Evolutionary conservation across 2,888 invertebrate species (phyloP).

Genomic region (Cheilosia urbana): DNA sequence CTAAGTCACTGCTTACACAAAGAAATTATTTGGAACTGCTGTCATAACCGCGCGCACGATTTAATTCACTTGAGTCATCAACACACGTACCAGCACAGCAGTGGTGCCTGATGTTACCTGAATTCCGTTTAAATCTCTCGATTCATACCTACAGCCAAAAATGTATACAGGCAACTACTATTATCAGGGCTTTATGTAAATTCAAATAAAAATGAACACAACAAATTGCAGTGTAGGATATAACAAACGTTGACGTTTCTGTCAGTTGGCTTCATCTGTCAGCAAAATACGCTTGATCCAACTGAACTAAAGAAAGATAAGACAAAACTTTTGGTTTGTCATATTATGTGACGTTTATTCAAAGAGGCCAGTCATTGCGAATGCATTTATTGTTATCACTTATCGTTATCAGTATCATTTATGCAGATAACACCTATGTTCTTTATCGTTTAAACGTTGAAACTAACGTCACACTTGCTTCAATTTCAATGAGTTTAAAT

Average conservation of each 20-base stretch:
- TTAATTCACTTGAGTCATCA: conserved; percentile 24
- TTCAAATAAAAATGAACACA: not conserved
- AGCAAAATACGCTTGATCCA: not conserved
- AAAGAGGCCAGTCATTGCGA: not conserved
- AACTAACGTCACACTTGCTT: conserved; percentile 30
- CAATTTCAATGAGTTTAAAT: conserved; percentile 50
- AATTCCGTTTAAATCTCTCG: conserved; percentile 9
- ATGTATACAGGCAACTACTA: not conserved
- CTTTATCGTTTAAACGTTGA: conserved; percentile 17
- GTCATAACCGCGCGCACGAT: not conserved
- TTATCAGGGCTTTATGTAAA: conserved; percentile 14
- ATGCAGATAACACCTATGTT: conserved; percentile 25
- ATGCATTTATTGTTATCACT: not conserved
- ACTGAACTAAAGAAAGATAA: not conserved
- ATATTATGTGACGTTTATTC: not conserved
- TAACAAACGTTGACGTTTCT: not conserved
- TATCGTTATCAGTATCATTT: no score
- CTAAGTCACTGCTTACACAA: not conserved
- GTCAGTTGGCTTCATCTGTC: conserved; percentile 23
- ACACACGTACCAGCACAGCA: not conserved
- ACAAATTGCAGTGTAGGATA: not conserved
- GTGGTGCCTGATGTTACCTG: not conserved
- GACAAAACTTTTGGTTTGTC: not conserved
- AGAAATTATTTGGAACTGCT: not conserved
- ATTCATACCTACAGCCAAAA: not conserved